Evolutionary conservation across 2,888 invertebrate species (phyloP).

Genomic region (Neelides folsomi): DNA sequence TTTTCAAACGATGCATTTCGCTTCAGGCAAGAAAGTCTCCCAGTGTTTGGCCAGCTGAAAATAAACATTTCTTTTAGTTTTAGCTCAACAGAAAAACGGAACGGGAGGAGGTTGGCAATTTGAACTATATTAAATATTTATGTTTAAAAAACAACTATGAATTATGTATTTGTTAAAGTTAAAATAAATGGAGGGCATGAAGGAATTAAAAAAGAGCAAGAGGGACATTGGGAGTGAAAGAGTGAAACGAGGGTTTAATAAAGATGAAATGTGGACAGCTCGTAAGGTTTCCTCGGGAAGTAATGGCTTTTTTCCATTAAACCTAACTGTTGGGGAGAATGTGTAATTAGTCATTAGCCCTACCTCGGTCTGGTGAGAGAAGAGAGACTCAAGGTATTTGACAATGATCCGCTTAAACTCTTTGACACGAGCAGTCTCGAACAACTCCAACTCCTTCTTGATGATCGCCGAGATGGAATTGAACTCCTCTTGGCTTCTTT

Average conservation of each 20-base stretch:
- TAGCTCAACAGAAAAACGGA: no score
- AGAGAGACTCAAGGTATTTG: conserved; percentile 81
- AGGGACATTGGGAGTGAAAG: background rate
- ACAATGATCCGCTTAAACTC: conserved; percentile 84
- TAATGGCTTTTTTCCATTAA: background rate
- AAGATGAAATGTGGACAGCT: background rate
- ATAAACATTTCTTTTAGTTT: conserved; percentile 8
- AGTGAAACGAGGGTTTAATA: background rate
- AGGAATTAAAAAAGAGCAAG: background rate
- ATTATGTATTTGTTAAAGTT: no score
- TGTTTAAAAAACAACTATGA: no score
- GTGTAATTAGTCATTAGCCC: no score
- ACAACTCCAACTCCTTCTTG: conserved; percentile 82
- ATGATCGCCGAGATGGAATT: conserved; percentile 88
- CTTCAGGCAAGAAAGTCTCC: conserved; percentile 93
- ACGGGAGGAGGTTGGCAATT: no score
- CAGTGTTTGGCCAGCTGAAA: conserved; percentile 76
- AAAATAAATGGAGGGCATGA: background rate
- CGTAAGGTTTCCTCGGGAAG: background rate
- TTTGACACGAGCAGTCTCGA: conserved; percentile 70
- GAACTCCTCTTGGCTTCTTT: conserved; percentile 89
- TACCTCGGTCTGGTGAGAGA: conserved; percentile 90
- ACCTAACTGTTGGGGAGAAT: no score
- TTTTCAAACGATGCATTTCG: conserved; percentile 72
- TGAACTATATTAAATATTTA: no score